Evolutionary conservation across 92 coral and sea anemone species (phyloP).

Genomic region (Parazoanthus atlanticus): DNA sequence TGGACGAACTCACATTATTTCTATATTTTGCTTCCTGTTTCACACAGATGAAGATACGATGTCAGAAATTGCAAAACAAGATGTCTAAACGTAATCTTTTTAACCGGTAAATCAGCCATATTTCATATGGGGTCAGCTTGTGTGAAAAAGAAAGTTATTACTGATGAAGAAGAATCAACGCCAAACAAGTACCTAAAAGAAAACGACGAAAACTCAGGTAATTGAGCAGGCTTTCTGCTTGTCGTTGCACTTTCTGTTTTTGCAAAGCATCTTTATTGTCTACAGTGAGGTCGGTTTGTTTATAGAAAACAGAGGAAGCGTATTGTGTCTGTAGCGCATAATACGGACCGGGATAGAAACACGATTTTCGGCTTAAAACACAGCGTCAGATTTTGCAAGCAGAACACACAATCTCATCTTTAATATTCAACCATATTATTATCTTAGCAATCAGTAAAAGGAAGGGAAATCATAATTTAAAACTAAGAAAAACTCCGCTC

Average conservation of each 20-base stretch:
- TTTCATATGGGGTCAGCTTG: conserved; percentile 44
- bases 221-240: background rate
- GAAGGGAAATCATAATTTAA: conserved; percentile 1
- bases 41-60: conserved; percentile 22
- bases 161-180: conserved; percentile 4
- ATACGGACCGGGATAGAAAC: background rate
- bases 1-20: conserved; percentile 3
- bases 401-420: background rate
- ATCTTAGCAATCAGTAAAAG: background rate
- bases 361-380: background rate
- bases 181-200: conserved; percentile 39
- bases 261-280: conserved; percentile 14
- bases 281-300: conserved; percentile 31
- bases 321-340: conserved; percentile 24
- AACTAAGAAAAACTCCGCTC: conserved; percentile 1
- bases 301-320: conserved; percentile 41
- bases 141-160: conserved; percentile 20
- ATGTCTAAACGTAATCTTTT: conserved; percentile 9
- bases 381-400: background rate
- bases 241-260: conserved; percentile 3
- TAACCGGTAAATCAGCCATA: background rate
- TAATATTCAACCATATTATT: background rate
- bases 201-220: conserved; percentile 44
- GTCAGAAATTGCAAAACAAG: conserved; percentile 17
- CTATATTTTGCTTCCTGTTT: conserved; percentile 18